phyloP scores from a whole-genome alignment of 2,113 vertebrate genomes.

The Pionites leucogaster region DNA sequence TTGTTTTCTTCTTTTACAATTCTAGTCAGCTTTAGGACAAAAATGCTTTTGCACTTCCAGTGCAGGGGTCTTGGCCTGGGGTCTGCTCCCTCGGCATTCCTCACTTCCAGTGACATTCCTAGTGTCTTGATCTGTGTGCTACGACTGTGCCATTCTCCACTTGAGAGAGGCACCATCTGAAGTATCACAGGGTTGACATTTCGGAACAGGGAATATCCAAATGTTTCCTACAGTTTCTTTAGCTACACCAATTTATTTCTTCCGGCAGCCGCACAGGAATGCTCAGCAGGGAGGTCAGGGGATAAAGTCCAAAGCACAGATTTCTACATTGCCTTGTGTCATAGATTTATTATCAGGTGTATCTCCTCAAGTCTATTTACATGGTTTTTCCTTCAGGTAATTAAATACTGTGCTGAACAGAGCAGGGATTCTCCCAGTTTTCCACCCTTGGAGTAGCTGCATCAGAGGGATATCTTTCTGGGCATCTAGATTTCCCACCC shows the following conservation, averaged over 20 bases:
- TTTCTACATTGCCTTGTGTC: conserved; percentile 55
- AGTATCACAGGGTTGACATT: conserved; percentile 13
- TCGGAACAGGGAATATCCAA: conserved; percentile 38
- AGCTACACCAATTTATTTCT: conserved; percentile 64
- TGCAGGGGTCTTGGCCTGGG: neutral
- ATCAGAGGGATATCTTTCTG: neutral
- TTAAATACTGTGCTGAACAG: conserved; percentile 17
- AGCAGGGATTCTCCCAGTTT: conserved; percentile 2
- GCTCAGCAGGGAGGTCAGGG: conserved; percentile 54
- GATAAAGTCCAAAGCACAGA: conserved; percentile 60
- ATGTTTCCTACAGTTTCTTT: conserved; percentile 46
- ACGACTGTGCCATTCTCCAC: neutral
- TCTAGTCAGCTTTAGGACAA: neutral
- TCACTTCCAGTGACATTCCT: neutral
- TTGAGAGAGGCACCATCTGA: neutral
- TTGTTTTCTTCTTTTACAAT: neutral
- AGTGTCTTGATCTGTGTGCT: neutral
- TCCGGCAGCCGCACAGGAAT: conserved; percentile 42
- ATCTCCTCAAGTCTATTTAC: conserved; percentile 51
- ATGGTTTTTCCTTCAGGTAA: conserved; percentile 19
- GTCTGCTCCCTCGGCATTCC: neutral
- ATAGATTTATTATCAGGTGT: conserved; percentile 51
- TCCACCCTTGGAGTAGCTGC: neutral
- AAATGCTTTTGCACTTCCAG: neutral
- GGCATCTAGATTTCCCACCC: neutral